A percentile compares a stretch with the other conserved stretches of the same genome.
phyloP scores from a whole-genome alignment of 2,113 vertebrate species.

The Acrocephalus arundinaceus region DNA sequence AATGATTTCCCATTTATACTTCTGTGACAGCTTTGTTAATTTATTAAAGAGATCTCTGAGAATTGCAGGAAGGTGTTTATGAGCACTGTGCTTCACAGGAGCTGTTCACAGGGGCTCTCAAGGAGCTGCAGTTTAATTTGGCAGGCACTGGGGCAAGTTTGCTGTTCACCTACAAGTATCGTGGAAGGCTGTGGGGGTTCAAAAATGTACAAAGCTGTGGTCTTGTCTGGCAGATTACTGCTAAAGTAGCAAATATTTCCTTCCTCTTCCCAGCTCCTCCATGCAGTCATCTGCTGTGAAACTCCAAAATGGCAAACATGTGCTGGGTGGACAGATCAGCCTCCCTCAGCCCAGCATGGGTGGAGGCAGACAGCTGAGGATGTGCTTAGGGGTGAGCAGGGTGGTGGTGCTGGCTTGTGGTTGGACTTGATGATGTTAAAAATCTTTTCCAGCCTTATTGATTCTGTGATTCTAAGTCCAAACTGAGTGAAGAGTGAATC shows the following conservation, averaged over 20 bases:
- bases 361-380: neutral
- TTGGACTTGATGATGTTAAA: neutral
- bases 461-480: neutral
- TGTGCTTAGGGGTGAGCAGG: accelerated
- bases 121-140: conserved; percentile 31
- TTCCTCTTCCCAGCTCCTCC: neutral
- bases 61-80: conserved; percentile 41
- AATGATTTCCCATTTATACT: conserved; percentile 53
- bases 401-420: neutral
- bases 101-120: neutral
- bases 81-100: neutral
- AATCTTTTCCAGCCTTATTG: neutral
- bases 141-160: neutral
- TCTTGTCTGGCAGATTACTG: neutral
- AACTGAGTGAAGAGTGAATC: neutral
- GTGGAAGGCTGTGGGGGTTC: neutral
- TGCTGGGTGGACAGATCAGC: neutral
- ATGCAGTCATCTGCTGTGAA: neutral
- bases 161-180: neutral
- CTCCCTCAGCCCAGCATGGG: neutral
- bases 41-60: conserved; percentile 58
- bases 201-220: neutral
- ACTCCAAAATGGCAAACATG: neutral
- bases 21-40: conserved; percentile 64
- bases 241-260: neutral